Evolutionary conservation across 2,797 vertebrate genomes (phyloP), one percentile per base, ranked within the genome.

Genomic region (Jordanella pulchra): DNA sequence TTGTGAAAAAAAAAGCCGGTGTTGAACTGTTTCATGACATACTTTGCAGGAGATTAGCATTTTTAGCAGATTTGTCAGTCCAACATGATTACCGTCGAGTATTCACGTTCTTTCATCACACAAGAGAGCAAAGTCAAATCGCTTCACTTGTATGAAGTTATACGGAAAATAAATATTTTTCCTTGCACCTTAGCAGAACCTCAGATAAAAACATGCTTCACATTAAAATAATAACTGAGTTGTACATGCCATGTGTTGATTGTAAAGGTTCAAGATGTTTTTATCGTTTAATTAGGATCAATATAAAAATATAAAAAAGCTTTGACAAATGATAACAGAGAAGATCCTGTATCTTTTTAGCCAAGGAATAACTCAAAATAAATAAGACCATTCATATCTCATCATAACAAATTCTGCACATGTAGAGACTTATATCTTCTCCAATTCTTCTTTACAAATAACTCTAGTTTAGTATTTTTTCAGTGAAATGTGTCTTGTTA

Each of bases 11-110:
- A 42, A 44, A 84, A 81, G 79, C 67, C 65, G 32, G 32, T 76
- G 77, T 73, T 80, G 76, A 86, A 78, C 77, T 68, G 42, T 81
- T 86, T 80, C 45, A 23, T 80, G 78, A 80, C 85, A 86, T 67
- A 72, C 81, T 84, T 63, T 67, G 76, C 69, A 76, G 84, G 86
- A 78, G 81, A 75, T 58, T 80, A 76, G 68, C 73, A 70, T 82
- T 84, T 70, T 74, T 44, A 67, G 75, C 65, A 69, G 74, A 80
- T 86, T 73, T 80, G 75, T 80, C 71, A 54, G 30, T 69, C 32
- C 66, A 21, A 71, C 44, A 27, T 73, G 63, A 69, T 76, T 71
- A 73, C 63, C 14, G 39, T n/a, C 61, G 71, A 58, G 64, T 47
- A 47, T 47, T 48, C 50, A 39, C 70, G 10, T 45, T 71, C 39